These are phyloP conservation scores for Timema cristinae DNA, from an alignment of 2,888 invertebrate species.

Conservation along the genomic window DNA sequence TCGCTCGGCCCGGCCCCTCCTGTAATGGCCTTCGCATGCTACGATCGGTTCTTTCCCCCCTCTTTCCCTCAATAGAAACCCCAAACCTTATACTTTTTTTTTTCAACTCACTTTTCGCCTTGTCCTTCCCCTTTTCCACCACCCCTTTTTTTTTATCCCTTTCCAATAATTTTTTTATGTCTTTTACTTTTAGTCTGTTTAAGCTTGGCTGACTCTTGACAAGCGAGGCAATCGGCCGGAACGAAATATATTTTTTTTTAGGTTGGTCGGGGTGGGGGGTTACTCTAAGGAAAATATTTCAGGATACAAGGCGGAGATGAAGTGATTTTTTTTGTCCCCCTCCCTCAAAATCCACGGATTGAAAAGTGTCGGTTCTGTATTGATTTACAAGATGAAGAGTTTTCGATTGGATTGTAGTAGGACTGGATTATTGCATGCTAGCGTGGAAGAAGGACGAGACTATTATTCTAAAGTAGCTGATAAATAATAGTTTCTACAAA, in stretches of 20 bases:
- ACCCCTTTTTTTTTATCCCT: slow-evolving; percentile 49
- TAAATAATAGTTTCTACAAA: too few relatives aligned
- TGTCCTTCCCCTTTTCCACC: slow-evolving; percentile 38
- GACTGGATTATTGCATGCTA: too few relatives aligned
- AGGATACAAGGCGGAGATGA: too few relatives aligned
- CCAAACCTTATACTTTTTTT: neutral
- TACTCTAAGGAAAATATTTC: too few relatives aligned
- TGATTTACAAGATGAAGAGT: too few relatives aligned
- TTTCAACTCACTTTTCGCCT: slow-evolving; percentile 17
- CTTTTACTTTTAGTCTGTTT: slow-evolving; percentile 13
- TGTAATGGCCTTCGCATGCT: neutral
- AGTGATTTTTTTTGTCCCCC: too few relatives aligned
- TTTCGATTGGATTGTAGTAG: too few relatives aligned
- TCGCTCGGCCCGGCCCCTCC: neutral
- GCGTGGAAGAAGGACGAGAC: too few relatives aligned
- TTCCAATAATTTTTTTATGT: slow-evolving; percentile 45
- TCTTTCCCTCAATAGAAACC: neutral
- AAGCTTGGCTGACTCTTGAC: slow-evolving; percentile 23
- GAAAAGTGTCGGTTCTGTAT: too few relatives aligned
- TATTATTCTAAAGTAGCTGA: too few relatives aligned
- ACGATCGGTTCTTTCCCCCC: neutral
- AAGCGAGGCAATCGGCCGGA: slow-evolving; percentile 23
- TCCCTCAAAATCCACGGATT: too few relatives aligned
- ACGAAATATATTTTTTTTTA: neutral
- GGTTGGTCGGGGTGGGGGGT: too few relatives aligned